Percentiles rank a stretch among this genome's conserved stretches.
Conservation (phyloP, 2,113 vertebrate genomes). For the Oophaga pumilio region DNA sequence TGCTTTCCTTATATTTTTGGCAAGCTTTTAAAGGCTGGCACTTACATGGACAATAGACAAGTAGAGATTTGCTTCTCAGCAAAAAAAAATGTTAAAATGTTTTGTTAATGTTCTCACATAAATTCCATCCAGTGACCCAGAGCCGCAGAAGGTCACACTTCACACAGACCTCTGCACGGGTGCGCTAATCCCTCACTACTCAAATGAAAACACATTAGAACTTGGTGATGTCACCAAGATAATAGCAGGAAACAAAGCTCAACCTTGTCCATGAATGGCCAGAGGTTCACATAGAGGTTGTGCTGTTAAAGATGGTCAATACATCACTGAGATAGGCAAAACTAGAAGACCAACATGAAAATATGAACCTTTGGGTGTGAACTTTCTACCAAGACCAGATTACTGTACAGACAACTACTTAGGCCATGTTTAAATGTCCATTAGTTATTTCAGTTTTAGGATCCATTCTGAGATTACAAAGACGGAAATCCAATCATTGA, state of each 20-base stretch:
- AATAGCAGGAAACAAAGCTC: not conserved
- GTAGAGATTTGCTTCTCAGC: slow-evolving; percentile 13
- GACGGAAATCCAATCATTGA: too few relatives aligned
- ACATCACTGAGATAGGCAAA: not conserved
- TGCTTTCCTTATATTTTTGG: not conserved
- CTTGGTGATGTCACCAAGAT: slow-evolving; percentile 28
- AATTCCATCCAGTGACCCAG: slow-evolving; percentile 31
- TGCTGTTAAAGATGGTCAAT: not conserved
- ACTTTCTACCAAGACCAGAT: not conserved
- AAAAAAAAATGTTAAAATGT: not conserved
- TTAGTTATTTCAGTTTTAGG: too few relatives aligned
- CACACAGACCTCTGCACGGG: not conserved
- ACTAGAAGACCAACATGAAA: slow-evolving; percentile 1
- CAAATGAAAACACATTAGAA: slow-evolving; percentile 26
- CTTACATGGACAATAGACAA: not conserved
- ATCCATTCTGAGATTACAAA: too few relatives aligned
- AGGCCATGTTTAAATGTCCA: too few relatives aligned
- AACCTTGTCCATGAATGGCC: not conserved
- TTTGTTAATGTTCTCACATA: slow-evolving; percentile 31
- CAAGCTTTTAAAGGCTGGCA: not conserved
- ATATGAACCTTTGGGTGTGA: not conserved
- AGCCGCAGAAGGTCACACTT: slow-evolving; percentile 8
- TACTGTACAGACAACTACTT: not conserved
- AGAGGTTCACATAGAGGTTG: slow-evolving; percentile 10
- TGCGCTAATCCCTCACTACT: not conserved